phyloP scores from a whole-genome alignment of 2,113 vertebrate species.

The Pseudorhombus dupliciocellatus region DNA sequence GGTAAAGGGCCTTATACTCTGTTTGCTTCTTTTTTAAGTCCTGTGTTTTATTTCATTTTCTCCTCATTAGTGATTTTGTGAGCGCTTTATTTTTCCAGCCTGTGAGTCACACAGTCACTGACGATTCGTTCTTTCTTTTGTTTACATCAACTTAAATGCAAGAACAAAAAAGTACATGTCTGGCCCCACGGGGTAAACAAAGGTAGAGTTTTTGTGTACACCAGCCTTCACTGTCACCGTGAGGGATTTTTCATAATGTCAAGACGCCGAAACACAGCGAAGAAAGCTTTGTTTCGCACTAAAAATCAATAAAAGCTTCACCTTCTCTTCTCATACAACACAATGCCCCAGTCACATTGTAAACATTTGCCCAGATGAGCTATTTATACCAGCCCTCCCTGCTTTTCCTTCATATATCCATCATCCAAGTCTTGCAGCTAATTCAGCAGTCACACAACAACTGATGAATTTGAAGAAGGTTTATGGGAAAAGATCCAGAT shows the following conservation, averaged over 20 bases:
- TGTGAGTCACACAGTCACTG: neutral
- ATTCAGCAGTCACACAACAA: neutral
- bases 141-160: neutral
- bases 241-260: constrained; percentile 7
- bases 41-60: neutral
- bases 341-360: neutral
- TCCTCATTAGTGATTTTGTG: neutral
- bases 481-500: neutral
- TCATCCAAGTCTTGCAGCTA: neutral
- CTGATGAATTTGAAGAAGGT: too few relatives aligned
- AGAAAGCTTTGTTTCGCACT: neutral
- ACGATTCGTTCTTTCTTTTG: neutral
- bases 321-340: neutral
- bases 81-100: neutral
- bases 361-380: neutral
- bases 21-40: neutral
- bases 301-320: constrained; percentile 4
- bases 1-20: neutral
- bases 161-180: neutral
- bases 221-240: neutral
- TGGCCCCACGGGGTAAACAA: neutral
- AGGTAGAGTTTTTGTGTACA: neutral
- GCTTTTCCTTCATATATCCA: neutral
- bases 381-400: too few relatives aligned
- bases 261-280: neutral